Conservation (phyloP, 2,113 vertebrate genomes). For the Panthera tigris region DNA sequence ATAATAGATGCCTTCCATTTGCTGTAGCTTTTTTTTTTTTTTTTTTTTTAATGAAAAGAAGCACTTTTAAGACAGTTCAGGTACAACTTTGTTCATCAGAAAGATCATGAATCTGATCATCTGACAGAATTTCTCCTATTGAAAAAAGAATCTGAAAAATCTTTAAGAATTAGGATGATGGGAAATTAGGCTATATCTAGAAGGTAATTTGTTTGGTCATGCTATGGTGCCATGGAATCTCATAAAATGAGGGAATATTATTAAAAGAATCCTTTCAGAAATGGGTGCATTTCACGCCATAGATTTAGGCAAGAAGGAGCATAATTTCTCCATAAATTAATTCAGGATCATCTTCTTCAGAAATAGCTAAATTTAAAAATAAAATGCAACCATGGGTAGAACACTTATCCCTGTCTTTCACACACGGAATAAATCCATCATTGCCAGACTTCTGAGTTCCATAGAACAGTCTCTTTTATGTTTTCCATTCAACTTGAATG, state of each 20-base stretch:
- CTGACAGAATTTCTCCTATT: background rate
- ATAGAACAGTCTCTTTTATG: background rate
- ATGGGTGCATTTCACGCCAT: background rate
- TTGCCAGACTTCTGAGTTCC: background rate
- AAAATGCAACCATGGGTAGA: background rate
- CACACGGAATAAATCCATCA: background rate
- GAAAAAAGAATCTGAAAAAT: background rate
- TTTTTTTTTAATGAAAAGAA: background rate
- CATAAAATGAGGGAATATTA: background rate
- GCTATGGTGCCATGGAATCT: background rate
- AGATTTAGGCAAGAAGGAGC: background rate
- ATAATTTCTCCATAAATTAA: background rate
- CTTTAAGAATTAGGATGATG: background rate
- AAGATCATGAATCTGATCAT: background rate
- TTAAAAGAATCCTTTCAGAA: background rate
- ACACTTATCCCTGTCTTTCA: background rate
- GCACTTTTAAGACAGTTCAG: background rate
- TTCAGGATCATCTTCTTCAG: background rate
- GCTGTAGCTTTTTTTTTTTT: background rate
- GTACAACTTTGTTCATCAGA: background rate
- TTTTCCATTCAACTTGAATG: constrained; percentile 47
- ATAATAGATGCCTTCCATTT: constrained; percentile 13
- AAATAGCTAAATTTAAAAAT: constrained; percentile 21
- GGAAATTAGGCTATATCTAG: background rate
- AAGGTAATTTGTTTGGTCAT: background rate